Percentiles rank a stretch among this genome's conserved stretches.
Evolutionary conservation across 2,113 vertebrate species (phyloP).

Genomic region (Acrocephalus arundinaceus): DNA sequence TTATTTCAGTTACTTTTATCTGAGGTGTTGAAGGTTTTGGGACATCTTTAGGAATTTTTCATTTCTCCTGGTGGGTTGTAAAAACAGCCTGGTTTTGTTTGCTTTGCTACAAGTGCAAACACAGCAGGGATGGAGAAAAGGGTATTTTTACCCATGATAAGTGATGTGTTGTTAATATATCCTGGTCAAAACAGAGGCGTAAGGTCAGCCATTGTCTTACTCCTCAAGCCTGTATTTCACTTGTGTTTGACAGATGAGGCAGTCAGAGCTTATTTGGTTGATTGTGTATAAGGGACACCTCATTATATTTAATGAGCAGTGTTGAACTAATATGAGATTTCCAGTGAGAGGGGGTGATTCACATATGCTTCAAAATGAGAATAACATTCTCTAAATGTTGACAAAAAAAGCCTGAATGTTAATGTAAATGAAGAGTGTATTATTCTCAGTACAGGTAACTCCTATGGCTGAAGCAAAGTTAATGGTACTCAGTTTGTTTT

Average conservation of each 20-base stretch:
- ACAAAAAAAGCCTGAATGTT: background rate
- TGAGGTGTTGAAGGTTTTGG: background rate
- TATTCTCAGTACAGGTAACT: background rate
- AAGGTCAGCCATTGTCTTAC: background rate
- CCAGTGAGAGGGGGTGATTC: background rate
- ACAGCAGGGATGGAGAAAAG: background rate
- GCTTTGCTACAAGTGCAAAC: background rate
- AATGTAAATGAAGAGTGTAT: background rate
- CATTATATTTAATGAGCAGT: conserved; percentile 62
- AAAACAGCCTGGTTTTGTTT: background rate
- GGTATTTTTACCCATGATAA: background rate
- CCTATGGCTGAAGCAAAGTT: background rate
- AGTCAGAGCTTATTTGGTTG: background rate
- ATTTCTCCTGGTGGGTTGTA: background rate
- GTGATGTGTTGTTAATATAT: background rate
- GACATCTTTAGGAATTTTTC: background rate
- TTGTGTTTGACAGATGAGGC: conserved; percentile 21
- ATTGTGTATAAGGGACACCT: conserved; percentile 13
- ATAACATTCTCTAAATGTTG: background rate
- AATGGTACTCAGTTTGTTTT: background rate
- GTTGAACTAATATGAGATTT: background rate
- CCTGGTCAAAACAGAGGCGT: background rate
- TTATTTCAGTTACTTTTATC: background rate
- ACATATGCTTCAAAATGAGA: background rate
- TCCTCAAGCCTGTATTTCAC: background rate